These are phyloP conservation scores for Neogobius melanostomus DNA, from an alignment of 2,113 vertebrate species.

Conservation along the genomic window DNA sequence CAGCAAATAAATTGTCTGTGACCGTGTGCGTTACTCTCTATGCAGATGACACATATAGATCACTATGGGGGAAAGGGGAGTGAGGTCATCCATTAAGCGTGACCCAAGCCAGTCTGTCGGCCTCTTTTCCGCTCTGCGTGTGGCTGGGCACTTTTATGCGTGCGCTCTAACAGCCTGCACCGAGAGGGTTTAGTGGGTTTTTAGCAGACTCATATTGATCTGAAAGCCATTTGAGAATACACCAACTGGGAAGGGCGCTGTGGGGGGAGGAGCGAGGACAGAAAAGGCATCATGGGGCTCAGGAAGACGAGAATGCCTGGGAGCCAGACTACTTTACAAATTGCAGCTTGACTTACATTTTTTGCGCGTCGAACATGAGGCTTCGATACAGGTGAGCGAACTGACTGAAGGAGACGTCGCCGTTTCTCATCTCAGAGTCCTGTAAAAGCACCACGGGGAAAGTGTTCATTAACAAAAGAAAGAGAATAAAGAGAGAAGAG, in stretches of 20 bases:
- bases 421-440: conserved; percentile 93
- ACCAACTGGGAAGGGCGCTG: conserved; percentile 13
- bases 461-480: conserved; percentile 1
- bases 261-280: conserved; percentile 25
- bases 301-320: conserved; percentile 28
- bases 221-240: conserved; percentile 72
- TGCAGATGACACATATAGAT: conserved; percentile 16
- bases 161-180: conserved; percentile 63
- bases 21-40: conserved; percentile 3
- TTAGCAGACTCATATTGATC: conserved; percentile 75
- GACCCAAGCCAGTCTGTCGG: conserved; percentile 42
- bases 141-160: not conserved
- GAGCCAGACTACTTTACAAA: not conserved
- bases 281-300: conserved; percentile 19
- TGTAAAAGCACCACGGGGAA: conserved; percentile 35
- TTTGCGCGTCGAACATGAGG: conserved; percentile 97
- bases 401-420: conserved; percentile 93
- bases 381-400: conserved; percentile 93
- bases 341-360: conserved; percentile 76
- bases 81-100: conserved; percentile 68
- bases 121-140: conserved; percentile 33
- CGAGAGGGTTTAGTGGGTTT: conserved; percentile 65
- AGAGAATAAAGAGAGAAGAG: too few relatives aligned
- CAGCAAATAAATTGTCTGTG: conserved; percentile 22
- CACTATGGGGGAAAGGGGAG: conserved; percentile 16